A percentile compares a stretch with the other conserved stretches of the same genome.
Evolutionary conservation across 2,888 invertebrate genomes (phyloP).

Genomic region (Chaetoderma sp.): DNA sequence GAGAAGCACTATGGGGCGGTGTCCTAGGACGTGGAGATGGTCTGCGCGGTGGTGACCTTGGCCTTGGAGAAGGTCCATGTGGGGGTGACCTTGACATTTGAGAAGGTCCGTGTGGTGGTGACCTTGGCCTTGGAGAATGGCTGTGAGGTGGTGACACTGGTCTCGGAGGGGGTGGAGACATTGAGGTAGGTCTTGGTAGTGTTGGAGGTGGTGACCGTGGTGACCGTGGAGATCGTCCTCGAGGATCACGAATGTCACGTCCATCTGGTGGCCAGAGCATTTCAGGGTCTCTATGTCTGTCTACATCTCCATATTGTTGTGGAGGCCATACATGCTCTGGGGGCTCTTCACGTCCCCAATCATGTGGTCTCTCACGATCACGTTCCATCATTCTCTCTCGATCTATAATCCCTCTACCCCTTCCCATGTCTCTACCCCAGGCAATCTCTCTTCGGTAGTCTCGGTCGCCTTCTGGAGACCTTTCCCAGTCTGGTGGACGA

Average conservation of each 20-base stretch:
- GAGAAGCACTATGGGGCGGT: neutral
- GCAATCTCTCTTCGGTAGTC: constrained; percentile 3
- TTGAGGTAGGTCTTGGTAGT: constrained; percentile 34
- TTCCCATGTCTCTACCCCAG: constrained; percentile 22
- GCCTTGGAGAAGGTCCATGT: neutral
- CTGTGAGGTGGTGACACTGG: constrained; percentile 4
- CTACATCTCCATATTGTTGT: no score
- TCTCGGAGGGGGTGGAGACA: constrained; percentile 13
- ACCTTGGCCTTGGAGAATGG: constrained; percentile 5
- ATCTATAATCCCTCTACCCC: constrained; percentile 13
- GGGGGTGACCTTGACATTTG: constrained; percentile 2
- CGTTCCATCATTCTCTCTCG: constrained; percentile 34
- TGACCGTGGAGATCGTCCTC: constrained; percentile 25
- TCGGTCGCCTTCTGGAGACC: no score
- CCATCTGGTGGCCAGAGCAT: no score
- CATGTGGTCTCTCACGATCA: no score
- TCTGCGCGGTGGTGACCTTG: constrained; percentile 29
- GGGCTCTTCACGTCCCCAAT: no score
- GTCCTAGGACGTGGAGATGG: no score
- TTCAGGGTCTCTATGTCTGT: no score
- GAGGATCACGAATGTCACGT: no score
- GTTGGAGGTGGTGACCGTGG: constrained; percentile 39
- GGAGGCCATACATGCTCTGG: no score
- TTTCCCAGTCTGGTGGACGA: no score
- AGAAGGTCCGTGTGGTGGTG: constrained; percentile 13